Base-by-base conservation (phyloP, 2,113 vertebrate genomes). In the Erinaceus europaeus region DNA sequence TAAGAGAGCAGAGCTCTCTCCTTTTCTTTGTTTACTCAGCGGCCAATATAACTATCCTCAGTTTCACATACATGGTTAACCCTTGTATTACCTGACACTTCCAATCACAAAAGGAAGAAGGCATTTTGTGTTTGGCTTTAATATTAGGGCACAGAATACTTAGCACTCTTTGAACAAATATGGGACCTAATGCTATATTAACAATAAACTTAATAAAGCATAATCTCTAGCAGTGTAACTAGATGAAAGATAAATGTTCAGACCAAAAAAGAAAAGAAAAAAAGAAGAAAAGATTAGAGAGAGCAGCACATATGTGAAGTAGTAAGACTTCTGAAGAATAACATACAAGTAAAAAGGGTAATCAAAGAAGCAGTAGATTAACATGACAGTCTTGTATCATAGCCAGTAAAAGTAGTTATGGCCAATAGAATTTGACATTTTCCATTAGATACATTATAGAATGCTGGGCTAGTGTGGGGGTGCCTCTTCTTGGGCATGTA, bases 1-100 rank as follows among this genome's bases (percentile, higher is more conserved):
- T 95, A 92, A 94, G 89, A 88, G 25, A 94, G 78, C 87, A 89
- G 90, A 87, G 89, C 87, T 73, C 42, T 90, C 88, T 88, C 69
- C 86, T 84, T 94, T 86, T 59, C 92, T 90, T 89, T 93, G 92
- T 94, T 94, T 96, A 94, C 67, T 87, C 89, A 92, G 87, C 2
- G 3, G 59, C 65, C 90, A 90, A 75, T 64, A 78, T 90, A 89
- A 94, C 86, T 44, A 64, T 62, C 21, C n/a, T 75, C 29, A 6
- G 4, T 75, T 75, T 92, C 78, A 82, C 40, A 53, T 79, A 87
- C 9, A 23, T 5, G 0, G 34, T 96, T 95, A 95, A 94, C 92
- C 61, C 87, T 88, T 87, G 61, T 27, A 32, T 79, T 48, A 55
- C 84, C 48, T 69, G 50, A 62, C 8, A 2, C 61, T 61, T 64